Evolutionary conservation across 2,888 invertebrate species (phyloP), one percentile per base, ranked within the genome.

Genomic region (Pyrochroa serraticornis): DNA sequence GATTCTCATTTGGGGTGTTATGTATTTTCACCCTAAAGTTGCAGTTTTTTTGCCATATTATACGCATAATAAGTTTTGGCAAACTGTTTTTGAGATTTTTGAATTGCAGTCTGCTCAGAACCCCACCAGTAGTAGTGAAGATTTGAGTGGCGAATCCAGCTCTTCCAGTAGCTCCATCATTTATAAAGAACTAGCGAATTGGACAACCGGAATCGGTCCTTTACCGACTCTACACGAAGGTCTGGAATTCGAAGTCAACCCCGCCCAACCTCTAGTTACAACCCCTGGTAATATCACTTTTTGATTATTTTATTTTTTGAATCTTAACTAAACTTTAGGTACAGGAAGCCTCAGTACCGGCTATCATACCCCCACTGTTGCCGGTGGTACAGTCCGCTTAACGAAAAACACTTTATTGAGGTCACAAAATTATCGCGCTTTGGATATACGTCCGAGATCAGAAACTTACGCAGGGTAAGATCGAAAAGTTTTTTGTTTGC

Each of bases 201-300:
- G 76, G 56, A 72, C 75, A n/a, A 75, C 75, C 53, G 75, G 75
- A 34, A 65, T 73, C 34, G 79, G 77, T 50, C 74, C 83, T 6
- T 82, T 94, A 72, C 93, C 94, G 10, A 93, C 94, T 5, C 82
- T 95, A 41, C 92, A 92, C 79, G 95, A 95, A 81, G 94, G 93
- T 72, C 84, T 87, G 74, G 93, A 93, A 80, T 82, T 91, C 68
- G 74, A 82, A 72, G 70, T 75, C 51, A 73, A 73, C 60, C 67
- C 72, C 22, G 70, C 71, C 13, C 67, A 66, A 48, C 75, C 72
- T 41, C 63, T 73, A 35, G 63, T 69, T 48, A 72, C 76, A 58
- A 75, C 75, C 13, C 76, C 78, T 53, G 78, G 78, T 77, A 52
- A 47, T 32, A 33, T 42, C 7, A 46, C 10, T 34, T 34, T 34